phyloP scores from a whole-genome alignment of 2,113 vertebrate species.

The Patagioenas fasciata region DNA sequence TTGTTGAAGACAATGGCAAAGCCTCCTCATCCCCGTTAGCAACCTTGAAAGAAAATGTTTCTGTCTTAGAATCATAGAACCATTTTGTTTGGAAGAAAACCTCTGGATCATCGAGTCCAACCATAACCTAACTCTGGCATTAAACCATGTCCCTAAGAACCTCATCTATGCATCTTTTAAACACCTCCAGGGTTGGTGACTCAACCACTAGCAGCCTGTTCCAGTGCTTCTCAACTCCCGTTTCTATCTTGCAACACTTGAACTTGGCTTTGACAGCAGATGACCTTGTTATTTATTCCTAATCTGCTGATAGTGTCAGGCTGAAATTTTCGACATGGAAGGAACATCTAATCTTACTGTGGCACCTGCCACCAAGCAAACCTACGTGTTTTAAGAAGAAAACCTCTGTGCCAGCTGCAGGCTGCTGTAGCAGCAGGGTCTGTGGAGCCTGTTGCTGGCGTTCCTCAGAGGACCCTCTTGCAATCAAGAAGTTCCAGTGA shows the following conservation, averaged over 20 bases:
- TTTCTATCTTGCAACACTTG: neutral
- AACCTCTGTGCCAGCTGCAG: neutral
- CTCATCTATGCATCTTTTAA: too few species aligned
- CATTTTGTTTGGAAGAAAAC: too few species aligned
- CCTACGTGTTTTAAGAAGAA: neutral
- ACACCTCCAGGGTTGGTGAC: too few species aligned
- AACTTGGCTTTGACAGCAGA: neutral
- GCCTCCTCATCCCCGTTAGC: neutral
- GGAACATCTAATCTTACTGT: too few species aligned
- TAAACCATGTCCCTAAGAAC: too few species aligned
- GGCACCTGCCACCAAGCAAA: neutral
- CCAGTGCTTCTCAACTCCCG: too few species aligned
- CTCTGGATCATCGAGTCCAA: too few species aligned
- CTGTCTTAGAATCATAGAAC: neutral
- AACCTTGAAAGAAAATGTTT: rapidly evolving
- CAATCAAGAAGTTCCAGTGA: neutral
- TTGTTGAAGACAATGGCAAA: neutral
- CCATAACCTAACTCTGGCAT: too few species aligned
- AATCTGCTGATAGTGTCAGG: neutral
- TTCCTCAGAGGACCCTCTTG: neutral
- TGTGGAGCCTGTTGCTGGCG: neutral
- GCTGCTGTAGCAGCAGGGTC: rapidly evolving
- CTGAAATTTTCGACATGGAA: neutral
- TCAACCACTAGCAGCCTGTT: too few species aligned
- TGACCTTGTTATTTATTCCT: neutral